Conservation (phyloP, 2,888 invertebrate species). For the Osmoderma eremita region DNA sequence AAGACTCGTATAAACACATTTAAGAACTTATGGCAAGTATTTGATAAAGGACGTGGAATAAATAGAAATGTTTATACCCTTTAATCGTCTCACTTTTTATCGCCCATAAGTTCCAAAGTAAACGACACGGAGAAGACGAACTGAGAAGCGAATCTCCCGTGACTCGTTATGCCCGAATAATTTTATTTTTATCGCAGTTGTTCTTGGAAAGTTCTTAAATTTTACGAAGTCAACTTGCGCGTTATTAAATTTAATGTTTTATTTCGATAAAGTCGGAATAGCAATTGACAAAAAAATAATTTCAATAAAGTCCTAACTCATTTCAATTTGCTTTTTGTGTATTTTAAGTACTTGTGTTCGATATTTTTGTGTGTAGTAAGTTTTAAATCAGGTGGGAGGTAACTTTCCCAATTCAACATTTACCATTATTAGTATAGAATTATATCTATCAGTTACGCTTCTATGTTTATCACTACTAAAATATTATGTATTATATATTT, state of each 20-base stretch:
- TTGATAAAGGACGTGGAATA: background rate
- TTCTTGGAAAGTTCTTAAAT: conserved; percentile 35
- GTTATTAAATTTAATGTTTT: conserved; percentile 32
- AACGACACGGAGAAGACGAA: conserved; percentile 25
- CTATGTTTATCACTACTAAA: too few relatives aligned
- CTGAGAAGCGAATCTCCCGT: conserved; percentile 16
- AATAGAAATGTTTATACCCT: conserved; percentile 25
- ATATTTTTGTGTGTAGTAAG: too few relatives aligned
- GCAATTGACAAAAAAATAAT: conserved; percentile 3
- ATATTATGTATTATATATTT: conserved; percentile 1
- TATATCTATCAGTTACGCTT: too few relatives aligned
- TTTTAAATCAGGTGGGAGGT: too few relatives aligned
- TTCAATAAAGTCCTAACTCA: background rate
- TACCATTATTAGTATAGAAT: too few relatives aligned
- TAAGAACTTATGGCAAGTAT: too few relatives aligned
- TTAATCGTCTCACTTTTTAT: conserved; percentile 19
- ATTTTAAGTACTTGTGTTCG: too few relatives aligned
- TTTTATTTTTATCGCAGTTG: conserved; percentile 36
- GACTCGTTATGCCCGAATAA: conserved; percentile 30
- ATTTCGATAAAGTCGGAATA: conserved; percentile 12
- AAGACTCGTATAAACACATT: too few relatives aligned
- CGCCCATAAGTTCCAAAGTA: conserved; percentile 19
- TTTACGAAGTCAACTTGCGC: conserved; percentile 20
- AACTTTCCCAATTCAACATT: too few relatives aligned
- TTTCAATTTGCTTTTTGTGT: too few relatives aligned